Evolutionary conservation across 2,888 invertebrate species (phyloP), one percentile per base, ranked within the genome.

Genomic region (Mamestra brassicae): DNA sequence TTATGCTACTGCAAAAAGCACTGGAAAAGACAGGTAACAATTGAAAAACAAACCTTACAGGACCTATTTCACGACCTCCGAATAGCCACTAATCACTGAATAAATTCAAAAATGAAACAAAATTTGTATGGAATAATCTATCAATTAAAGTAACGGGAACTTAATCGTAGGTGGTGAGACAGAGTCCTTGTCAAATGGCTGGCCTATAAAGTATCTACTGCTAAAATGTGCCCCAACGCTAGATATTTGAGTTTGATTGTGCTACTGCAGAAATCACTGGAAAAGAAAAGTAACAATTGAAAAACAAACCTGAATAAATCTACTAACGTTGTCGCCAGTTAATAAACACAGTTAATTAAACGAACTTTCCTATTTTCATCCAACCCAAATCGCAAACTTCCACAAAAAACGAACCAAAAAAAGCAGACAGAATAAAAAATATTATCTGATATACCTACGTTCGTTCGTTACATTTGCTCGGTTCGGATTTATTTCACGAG

Each of bases 401-500:
- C 17, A 45, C n/a, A 47, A 26, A 47, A 71, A 8, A 7, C 47
- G 1, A 34, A 54, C 34, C 8, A 11, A 13, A 61, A 17, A 60
- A 47, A 60, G n/a, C 6, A 11, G 13, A n/a, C 26, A 0, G 65
- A 55, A 71, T 63, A 58, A 80, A 77, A 74, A 83, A 61, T 72
- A 83, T 79, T 70, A 74, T 8, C 36, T 60, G 38, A 26, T 67
- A 60, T 62, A 70, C n/a, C 47, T 82, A 72, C 42, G 52, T 83
- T 80, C 63, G 61, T 86, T 81, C 42, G 55, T 83, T 80, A 83
- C 75, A 89, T 89, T 88, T 87, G 79, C 76, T 80, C 71, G 80
- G 81, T 80, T 85, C 76, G 83, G 84, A 90, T 89, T 88, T 86
- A 89, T 90, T 89, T 86, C 83, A 84, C 78, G 78, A 76, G 26